A percentile compares a stretch with the other conserved stretches of the same genome.
phyloP scores from a whole-genome alignment of 2,888 invertebrate species.

The Neoaliturus tenellus region DNA sequence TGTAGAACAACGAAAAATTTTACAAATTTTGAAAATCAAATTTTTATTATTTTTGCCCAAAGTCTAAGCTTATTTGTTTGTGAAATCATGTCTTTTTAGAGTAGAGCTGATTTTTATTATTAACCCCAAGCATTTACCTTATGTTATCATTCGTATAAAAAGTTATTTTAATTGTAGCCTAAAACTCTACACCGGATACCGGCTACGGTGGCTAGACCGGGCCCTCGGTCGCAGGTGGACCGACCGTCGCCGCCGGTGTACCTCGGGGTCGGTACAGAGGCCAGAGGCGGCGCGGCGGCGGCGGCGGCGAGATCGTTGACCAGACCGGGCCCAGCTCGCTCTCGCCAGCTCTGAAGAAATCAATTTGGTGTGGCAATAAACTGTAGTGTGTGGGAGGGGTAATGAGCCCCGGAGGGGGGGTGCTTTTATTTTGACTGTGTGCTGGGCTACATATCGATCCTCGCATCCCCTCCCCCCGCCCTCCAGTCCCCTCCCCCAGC shows the following conservation, averaged over 20 bases:
- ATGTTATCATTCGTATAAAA: too few relatives aligned
- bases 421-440: conserved; percentile 58
- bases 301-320: neutral
- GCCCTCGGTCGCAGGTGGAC: neutral
- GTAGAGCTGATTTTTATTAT: too few relatives aligned
- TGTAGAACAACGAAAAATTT: too few relatives aligned
- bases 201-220: too few relatives aligned
- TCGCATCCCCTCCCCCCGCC: conserved; percentile 29
- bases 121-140: too few relatives aligned
- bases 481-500: conserved; percentile 39
- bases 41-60: too few relatives aligned
- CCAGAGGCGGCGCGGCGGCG: neutral
- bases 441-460: conserved; percentile 55
- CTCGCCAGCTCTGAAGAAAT: conserved; percentile 53
- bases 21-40: too few relatives aligned
- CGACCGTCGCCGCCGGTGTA: neutral
- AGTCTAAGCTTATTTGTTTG: too few relatives aligned
- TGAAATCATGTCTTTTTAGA: too few relatives aligned
- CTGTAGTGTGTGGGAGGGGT: conserved; percentile 54
- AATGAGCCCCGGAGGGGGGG: conserved; percentile 52
- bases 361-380: conserved; percentile 58
- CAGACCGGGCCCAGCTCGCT: neutral
- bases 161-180: too few relatives aligned
- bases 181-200: too few relatives aligned
- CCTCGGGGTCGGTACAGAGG: neutral